These are phyloP conservation scores for Melanaphis sacchari DNA, from an alignment of 1,140 invertebrate species.

Conservation along the genomic window DNA sequence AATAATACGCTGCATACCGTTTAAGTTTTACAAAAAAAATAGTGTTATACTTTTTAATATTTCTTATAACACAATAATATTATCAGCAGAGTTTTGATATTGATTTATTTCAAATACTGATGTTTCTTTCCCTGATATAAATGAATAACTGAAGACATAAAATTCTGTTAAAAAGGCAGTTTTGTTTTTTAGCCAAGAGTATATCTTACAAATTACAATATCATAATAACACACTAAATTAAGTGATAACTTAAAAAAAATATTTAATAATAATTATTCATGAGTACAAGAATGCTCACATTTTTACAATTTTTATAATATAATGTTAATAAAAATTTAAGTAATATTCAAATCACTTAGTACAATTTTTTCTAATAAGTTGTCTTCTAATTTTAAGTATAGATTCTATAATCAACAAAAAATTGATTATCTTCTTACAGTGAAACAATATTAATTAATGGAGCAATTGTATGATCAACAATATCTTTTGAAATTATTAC, in stretches of 20 bases:
- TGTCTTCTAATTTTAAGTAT: constrained; percentile 24
- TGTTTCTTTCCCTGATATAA: background rate
- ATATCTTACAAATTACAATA: constrained; percentile 6
- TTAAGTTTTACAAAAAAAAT: constrained; percentile 30
- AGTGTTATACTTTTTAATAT: constrained; percentile 11
- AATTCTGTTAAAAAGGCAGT: constrained; percentile 24
- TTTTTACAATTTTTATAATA: constrained; percentile 27
- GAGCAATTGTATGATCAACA: constrained; percentile 18
- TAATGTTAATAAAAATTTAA: constrained; percentile 21
- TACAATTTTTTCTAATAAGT: background rate
- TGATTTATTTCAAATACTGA: background rate
- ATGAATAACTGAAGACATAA: background rate
- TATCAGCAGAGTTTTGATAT: background rate
- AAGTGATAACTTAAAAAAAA: constrained; percentile 43
- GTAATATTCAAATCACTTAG: background rate
- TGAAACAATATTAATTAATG: constrained; percentile 19
- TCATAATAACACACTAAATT: constrained; percentile 7
- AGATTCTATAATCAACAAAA: constrained; percentile 18
- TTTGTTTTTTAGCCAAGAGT: background rate
- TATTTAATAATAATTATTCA: constrained; percentile 27
- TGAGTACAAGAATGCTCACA: constrained; percentile 7
- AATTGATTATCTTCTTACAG: background rate
- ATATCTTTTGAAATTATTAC: constrained; percentile 1
- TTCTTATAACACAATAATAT: background rate
- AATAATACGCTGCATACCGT: constrained; percentile 7